Base-by-base conservation (phyloP, 2,797 vertebrate genomes). In the Cyprinella venusta region DNA sequence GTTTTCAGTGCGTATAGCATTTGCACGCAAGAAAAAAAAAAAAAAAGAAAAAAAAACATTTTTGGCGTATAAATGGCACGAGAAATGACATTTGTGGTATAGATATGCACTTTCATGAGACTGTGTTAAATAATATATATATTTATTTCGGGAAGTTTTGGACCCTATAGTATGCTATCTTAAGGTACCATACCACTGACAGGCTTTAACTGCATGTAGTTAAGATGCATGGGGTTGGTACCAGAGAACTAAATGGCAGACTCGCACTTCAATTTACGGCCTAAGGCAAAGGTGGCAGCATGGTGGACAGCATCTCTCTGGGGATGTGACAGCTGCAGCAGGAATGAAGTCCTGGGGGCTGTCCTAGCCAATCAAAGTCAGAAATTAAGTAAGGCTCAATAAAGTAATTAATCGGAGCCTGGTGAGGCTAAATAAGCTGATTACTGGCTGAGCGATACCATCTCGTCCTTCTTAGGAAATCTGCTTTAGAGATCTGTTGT, bases 381-480 rank as follows among this genome's bases (percentile, higher is more conserved):
- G 71, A 85, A 86, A 84, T 85, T 85, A 68, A 83, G 76, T 76
- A 80, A 85, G 76, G 82, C 79, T 85, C 83, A 84, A 90, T 85
- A 88, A 86, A 88, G 88, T 85, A 80, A 90, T 87, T 88, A 88
- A 87, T 89, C 56, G 72, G 82, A 86, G 82, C 77, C 45, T 65
- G 84, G 70, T 81, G 70, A 64, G 59, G 79, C 79, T 84, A 85
- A 86, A 84, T 87, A 88, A 87, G 82, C 76, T 86, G 84, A 88
- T 88, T 86, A 86, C 56, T 65, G 65, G 52, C 79, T 80, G 83
- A 80, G 48, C 56, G 87, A 83, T 84, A 80, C 72, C 80, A 87
- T 86, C 84, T 80, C 64, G 36, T 82, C 48, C 19, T 61, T 24
- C 76, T 61, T 38, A 77, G 80, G 68, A 83, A 75, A 85, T 87